Percentiles rank a stretch among this genome's conserved stretches.
These are phyloP conservation scores for Microcebus murinus DNA, from an alignment of 2,113 vertebrate genomes.

Conservation along the genomic window DNA sequence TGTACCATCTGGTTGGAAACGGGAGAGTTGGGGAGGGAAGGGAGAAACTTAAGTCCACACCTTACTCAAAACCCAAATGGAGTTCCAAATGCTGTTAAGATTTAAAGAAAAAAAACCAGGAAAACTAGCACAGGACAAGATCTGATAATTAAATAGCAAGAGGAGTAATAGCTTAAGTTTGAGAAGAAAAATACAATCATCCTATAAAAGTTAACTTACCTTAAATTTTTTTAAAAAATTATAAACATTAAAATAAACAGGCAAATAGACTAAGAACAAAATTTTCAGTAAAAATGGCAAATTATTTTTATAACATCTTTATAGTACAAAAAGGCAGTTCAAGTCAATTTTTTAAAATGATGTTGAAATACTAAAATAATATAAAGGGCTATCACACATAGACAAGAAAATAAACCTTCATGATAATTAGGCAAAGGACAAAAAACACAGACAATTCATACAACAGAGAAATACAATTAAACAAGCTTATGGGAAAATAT, in stretches of 20 bases:
- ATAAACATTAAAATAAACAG: constrained; percentile 37
- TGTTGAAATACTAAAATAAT: constrained; percentile 8
- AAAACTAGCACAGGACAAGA: not conserved
- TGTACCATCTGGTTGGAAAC: not conserved
- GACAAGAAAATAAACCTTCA: constrained; percentile 36
- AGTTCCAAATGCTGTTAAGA: constrained; percentile 26
- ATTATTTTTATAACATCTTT: constrained; percentile 25
- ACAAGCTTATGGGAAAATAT: constrained; percentile 13
- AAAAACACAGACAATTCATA: not conserved
- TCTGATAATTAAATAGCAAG: not conserved
- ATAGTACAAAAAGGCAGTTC: not conserved
- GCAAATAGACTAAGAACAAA: not conserved
- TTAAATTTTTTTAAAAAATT: not conserved
- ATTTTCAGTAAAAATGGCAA: not conserved
- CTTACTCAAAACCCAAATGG: not conserved
- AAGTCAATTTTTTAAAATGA: constrained; percentile 28
- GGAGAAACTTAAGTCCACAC: not conserved
- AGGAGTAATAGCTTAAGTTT: not conserved
- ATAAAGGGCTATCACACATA: not conserved
- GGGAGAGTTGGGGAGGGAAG: too few species aligned
- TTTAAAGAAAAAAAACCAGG: not conserved
- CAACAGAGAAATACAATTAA: constrained; percentile 38
- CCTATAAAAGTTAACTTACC: not conserved
- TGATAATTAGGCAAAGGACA: constrained; percentile 38
- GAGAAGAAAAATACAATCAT: not conserved